Evolutionary conservation across 1,140 invertebrate species (phyloP).

Genomic region (Calephelis nemesis): DNA sequence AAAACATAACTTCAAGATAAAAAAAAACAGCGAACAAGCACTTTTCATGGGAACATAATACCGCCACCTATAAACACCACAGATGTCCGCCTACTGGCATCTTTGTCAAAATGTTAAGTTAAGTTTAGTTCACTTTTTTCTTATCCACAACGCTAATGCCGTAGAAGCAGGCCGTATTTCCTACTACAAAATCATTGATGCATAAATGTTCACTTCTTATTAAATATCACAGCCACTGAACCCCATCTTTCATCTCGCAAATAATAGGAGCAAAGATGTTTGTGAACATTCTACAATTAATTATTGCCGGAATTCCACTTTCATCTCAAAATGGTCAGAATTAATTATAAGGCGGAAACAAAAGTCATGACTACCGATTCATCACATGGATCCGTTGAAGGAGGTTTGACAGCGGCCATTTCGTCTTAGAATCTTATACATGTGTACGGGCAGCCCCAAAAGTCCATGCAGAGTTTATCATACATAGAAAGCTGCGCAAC

Average conservation of each 20-base stretch:
- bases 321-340: constrained; percentile 44
- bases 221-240: constrained; percentile 6
- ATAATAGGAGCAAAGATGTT: constrained; percentile 15
- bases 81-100: too few species aligned
- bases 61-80: too few species aligned
- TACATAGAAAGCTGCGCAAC: too few species aligned
- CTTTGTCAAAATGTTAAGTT: too few species aligned
- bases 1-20: too few species aligned
- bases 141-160: too few species aligned
- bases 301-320: constrained; percentile 14
- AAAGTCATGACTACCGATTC: constrained; percentile 61
- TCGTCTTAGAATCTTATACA: constrained; percentile 12
- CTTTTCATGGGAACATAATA: too few species aligned
- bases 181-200: background rate
- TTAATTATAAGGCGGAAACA: constrained; percentile 61
- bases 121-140: too few species aligned
- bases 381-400: constrained; percentile 49
- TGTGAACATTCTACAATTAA: constrained; percentile 13
- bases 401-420: constrained; percentile 53
- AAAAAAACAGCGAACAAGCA: too few species aligned
- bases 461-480: too few species aligned
- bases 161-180: too few species aligned
- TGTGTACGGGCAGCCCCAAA: background rate
- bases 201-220: constrained; percentile 2
- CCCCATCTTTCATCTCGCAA: constrained; percentile 10